Evolutionary conservation across 2,888 invertebrate genomes (phyloP), one percentile per base, ranked within the genome.

Genomic region (Magallana nippona): DNA sequence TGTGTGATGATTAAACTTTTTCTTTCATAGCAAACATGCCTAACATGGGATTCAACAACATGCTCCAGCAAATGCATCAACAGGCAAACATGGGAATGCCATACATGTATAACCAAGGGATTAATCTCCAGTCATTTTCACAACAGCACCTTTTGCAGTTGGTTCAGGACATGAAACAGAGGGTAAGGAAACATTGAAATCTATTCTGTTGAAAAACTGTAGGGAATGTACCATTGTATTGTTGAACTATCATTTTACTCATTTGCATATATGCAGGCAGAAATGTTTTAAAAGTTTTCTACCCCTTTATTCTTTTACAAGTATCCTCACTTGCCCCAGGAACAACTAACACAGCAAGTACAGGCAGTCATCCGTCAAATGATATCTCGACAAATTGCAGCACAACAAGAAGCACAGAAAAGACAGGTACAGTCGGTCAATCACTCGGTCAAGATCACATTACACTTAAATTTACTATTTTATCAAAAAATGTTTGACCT

Each of bases 271-370:
- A 44, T 44, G 44, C 44, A 8, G 44, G 44, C 44, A 44, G 5
- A 44, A 44, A 44, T 44, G 44, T 44, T 44, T 44, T 55, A 10
- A n/a, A n/a, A 60, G 19, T 5, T 19, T 19, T 60, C n/a, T 15
- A 60, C 3, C n/a, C n/a, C n/a, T 44, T 15, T n/a, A 11, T 15
- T 80, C 55, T 55, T 78, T 56, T 90, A 88, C 27, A 88, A 93
- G 92, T 89, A 91, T 86, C 93, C 93, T 1, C 89, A 90, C 82
- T 86, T 93, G 63, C 89, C 92, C n/a, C 91, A 90, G 17, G 91
- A 92, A 58, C 85, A 91, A 83, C 89, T 93, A 82, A 92, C 91
- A 62, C 86, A 88, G 44, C 89, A 91, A 81, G 91, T 93, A 17
- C 92, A 92, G 86, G 90, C 88, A 55, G 91, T 92, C 44, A 86